A percentile compares a stretch with the other conserved stretches of the same genome.
These are phyloP conservation scores for Cyprinella venusta DNA, from an alignment of 2,797 vertebrate genomes.

Conservation along the genomic window DNA sequence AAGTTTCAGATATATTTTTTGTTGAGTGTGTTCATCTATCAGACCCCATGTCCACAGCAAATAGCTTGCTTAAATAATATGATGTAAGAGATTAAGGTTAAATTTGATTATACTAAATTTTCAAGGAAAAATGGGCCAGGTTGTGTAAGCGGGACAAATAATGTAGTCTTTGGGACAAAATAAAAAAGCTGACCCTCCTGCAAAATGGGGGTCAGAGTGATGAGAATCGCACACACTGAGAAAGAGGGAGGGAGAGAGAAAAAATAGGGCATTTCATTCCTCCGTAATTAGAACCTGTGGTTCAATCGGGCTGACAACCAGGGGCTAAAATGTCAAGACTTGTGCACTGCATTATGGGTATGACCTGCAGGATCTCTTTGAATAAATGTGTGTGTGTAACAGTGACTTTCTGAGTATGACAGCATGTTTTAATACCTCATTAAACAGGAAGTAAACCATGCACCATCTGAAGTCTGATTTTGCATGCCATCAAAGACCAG, in stretches of 20 bases:
- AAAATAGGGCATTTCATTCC: conserved; percentile 4
- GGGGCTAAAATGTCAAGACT: conserved; percentile 19
- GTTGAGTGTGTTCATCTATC: conserved; percentile 34
- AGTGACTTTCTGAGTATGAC: background rate
- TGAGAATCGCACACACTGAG: conserved; percentile 2
- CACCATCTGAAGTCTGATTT: conserved; percentile 34
- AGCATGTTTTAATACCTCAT: conserved; percentile 27
- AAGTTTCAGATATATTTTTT: conserved; percentile 43
- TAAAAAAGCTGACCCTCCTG: background rate
- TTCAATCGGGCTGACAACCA: conserved; percentile 18
- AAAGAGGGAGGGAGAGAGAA: background rate
- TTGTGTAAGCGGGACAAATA: background rate
- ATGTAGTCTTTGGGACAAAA: background rate
- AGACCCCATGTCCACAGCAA: background rate
- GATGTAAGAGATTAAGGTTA: conserved; percentile 2
- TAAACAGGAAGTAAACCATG: conserved; percentile 31
- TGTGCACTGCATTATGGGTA: conserved; percentile 31
- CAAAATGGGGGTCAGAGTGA: background rate
- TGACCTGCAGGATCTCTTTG: background rate
- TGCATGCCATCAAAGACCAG: conserved; percentile 23
- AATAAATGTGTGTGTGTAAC: conserved; percentile 14
- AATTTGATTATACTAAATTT: background rate
- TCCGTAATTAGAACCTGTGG: conserved; percentile 20
- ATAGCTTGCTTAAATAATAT: conserved; percentile 26
- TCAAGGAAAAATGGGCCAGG: background rate